phyloP scores from a whole-genome alignment of 2,888 invertebrate genomes.

The Chloroclysta siterata region DNA sequence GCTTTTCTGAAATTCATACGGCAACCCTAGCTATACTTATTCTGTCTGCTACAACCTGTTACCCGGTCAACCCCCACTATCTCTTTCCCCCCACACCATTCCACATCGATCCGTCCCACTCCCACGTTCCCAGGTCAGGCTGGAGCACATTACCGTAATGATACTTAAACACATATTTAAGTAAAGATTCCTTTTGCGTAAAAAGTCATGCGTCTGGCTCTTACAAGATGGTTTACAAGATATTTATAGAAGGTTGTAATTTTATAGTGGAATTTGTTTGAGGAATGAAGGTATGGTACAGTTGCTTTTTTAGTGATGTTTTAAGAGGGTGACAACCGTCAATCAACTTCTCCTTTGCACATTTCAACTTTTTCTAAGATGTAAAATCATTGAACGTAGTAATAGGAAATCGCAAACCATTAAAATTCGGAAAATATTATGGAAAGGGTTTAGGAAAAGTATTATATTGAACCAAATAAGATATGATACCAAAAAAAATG shows the following conservation, averaged over 20 bases:
- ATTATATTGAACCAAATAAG: too few species aligned
- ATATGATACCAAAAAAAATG: too few species aligned
- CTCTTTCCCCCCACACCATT: slow-evolving; percentile 51
- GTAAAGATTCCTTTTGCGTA: slow-evolving; percentile 77
- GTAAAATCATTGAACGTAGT: too few species aligned
- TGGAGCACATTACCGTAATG: slow-evolving; percentile 80
- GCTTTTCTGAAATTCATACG: slow-evolving; percentile 4
- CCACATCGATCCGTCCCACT: slow-evolving; percentile 54
- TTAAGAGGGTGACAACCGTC: neutral
- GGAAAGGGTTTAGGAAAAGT: too few species aligned
- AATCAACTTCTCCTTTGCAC: too few species aligned
- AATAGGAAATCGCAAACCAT: too few species aligned
- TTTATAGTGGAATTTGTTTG: slow-evolving; percentile 30
- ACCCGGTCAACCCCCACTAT: slow-evolving; percentile 74
- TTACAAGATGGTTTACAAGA: slow-evolving; percentile 39
- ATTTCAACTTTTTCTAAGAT: too few species aligned
- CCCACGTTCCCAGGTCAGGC: slow-evolving; percentile 74
- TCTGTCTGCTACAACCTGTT: slow-evolving; percentile 81
- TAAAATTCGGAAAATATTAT: too few species aligned
- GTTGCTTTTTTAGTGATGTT: slow-evolving; percentile 22
- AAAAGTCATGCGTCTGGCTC: slow-evolving; percentile 68
- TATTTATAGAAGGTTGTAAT: slow-evolving; percentile 36
- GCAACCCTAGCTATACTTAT: slow-evolving; percentile 58
- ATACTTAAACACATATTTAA: slow-evolving; percentile 84
- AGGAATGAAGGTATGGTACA: slow-evolving; percentile 6